Percentiles rank a stretch among this genome's conserved stretches.
These are phyloP conservation scores for Orbicella faveolata DNA, from an alignment of 64 coral and sea anemone species.

Conservation along the genomic window DNA sequence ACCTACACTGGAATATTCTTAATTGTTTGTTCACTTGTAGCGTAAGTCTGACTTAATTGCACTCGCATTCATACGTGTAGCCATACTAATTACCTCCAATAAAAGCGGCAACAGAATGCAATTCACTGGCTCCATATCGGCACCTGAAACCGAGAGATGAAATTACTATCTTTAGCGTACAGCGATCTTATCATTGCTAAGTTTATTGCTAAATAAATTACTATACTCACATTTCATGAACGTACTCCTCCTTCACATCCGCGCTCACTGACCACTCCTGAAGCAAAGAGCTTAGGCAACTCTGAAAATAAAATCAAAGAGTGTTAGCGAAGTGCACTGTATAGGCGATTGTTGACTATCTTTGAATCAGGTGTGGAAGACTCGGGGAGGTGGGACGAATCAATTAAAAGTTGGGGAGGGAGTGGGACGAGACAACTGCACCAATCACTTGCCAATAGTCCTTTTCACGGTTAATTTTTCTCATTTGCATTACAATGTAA, in stretches of 20 bases:
- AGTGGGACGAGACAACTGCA: too few relatives aligned
- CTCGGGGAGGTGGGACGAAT: too few relatives aligned
- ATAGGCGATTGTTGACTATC: neutral
- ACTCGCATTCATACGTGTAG: too few relatives aligned
- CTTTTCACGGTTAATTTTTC: too few relatives aligned
- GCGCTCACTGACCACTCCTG: constrained; percentile 84
- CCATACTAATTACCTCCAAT: constrained; percentile 68
- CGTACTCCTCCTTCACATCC: constrained; percentile 89
- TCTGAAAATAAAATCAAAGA: constrained; percentile 48
- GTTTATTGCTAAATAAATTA: neutral
- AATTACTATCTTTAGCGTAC: neutral
- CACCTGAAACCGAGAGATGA: constrained; percentile 64
- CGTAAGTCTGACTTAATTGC: too few relatives aligned
- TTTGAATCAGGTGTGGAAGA: neutral
- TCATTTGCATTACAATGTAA: too few relatives aligned
- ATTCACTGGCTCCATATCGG: constrained; percentile 95
- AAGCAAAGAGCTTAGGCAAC: constrained; percentile 74
- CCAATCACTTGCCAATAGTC: too few relatives aligned
- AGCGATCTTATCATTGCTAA: too few relatives aligned
- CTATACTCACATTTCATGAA: constrained; percentile 94
- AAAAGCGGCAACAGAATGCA: constrained; percentile 86
- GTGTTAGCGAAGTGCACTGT: neutral
- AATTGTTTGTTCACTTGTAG: too few relatives aligned
- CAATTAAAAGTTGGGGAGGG: too few relatives aligned
- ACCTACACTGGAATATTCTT: too few relatives aligned